Conservation (phyloP, 2,797 vertebrate species). For the Delichon dasypus region DNA sequence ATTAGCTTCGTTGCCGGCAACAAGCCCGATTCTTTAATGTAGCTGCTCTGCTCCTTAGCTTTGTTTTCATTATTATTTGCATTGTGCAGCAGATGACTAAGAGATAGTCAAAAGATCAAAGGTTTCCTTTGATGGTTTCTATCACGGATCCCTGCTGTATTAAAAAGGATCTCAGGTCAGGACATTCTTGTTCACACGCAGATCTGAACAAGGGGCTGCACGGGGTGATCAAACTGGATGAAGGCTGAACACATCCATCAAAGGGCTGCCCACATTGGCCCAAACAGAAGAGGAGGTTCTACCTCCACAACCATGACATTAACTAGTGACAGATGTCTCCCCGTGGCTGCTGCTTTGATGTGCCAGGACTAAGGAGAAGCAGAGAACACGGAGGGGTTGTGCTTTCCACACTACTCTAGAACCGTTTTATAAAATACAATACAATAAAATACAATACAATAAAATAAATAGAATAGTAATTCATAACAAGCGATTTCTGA, state of each 20-base stretch:
- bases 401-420: conserved; percentile 25
- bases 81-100: conserved; percentile 63
- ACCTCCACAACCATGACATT: conserved; percentile 57
- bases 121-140: conserved; percentile 73
- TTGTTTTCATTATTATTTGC: conserved; percentile 67
- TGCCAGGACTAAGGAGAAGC: conserved; percentile 23
- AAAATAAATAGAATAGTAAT: not conserved
- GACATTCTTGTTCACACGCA: conserved; percentile 68
- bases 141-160: conserved; percentile 70
- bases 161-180: conserved; percentile 71
- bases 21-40: conserved; percentile 63
- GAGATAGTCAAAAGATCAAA: conserved; percentile 73
- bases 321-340: conserved; percentile 68
- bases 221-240: conserved; percentile 65
- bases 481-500: accelerated
- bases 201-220: conserved; percentile 70
- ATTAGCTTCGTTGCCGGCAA: conserved; percentile 51
- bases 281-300: conserved; percentile 67
- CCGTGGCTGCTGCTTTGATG: conserved; percentile 59
- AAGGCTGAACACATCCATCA: conserved; percentile 66
- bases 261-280: conserved; percentile 51
- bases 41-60: conserved; percentile 55
- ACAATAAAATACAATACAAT: too few species aligned
- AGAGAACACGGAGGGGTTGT: not conserved
- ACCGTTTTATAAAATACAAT: not conserved